A percentile compares a stretch with the other conserved stretches of the same genome.
Evolutionary conservation across 1,140 invertebrate genomes (phyloP).

Genomic region (Rhyzopertha dominica): DNA sequence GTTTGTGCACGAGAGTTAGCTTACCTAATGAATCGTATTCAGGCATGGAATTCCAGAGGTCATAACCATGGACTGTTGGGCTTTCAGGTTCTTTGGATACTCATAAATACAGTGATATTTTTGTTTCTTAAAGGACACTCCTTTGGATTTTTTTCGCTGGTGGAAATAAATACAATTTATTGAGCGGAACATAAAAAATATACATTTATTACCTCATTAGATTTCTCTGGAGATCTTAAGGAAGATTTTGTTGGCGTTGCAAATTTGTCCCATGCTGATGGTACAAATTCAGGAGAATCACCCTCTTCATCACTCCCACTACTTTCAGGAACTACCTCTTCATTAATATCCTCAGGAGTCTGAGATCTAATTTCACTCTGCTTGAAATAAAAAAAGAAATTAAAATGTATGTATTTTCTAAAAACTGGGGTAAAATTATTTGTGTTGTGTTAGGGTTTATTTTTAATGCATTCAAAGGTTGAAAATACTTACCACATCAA

Average conservation of each 20-base stretch:
- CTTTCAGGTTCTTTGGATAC: slow-evolving; percentile 62
- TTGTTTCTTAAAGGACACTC: slow-evolving; percentile 76
- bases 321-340: slow-evolving; percentile 34
- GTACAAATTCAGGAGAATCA: slow-evolving; percentile 56
- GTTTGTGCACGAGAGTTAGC: too few species aligned
- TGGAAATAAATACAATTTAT: too few species aligned
- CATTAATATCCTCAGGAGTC: slow-evolving; percentile 31
- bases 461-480: too few species aligned
- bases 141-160: slow-evolving; percentile 49
- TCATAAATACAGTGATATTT: slow-evolving; percentile 77
- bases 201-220: slow-evolving; percentile 33
- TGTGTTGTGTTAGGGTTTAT: too few species aligned
- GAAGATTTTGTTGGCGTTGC: slow-evolving; percentile 54
- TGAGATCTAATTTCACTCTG: background rate
- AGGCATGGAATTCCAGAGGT: slow-evolving; percentile 39
- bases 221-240: slow-evolving; percentile 51
- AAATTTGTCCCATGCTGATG: slow-evolving; percentile 56
- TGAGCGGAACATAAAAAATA: too few species aligned
- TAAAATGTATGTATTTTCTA: background rate
- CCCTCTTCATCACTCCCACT: slow-evolving; percentile 52
- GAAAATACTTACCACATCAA: slow-evolving; percentile 36
- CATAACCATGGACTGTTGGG: slow-evolving; percentile 37
- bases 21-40: slow-evolving; percentile 42
- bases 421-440: background rate
- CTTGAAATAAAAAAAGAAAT: background rate